Evolutionary conservation across 2,113 vertebrate genomes (phyloP).

Genomic region (Sylvilagus bachmani): DNA sequence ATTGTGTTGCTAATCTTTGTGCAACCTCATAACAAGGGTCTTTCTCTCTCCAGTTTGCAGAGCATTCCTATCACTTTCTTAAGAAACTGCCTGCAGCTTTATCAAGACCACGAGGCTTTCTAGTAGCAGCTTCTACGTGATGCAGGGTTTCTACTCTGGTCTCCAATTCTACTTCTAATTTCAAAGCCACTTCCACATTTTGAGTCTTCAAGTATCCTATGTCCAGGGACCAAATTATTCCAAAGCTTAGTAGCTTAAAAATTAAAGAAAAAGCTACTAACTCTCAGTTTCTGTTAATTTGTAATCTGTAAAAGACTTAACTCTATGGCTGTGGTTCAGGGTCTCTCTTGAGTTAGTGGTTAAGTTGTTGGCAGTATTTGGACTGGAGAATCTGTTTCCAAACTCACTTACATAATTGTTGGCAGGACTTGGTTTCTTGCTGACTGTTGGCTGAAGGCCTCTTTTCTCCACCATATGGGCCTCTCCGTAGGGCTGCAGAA

Average conservation of each 20-base stretch:
- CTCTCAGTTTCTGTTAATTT: background rate
- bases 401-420: background rate
- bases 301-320: background rate
- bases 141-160: background rate
- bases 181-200: background rate
- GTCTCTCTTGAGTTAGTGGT: background rate
- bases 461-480: background rate
- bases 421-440: background rate
- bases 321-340: background rate
- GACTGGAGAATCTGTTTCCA: background rate
- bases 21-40: background rate
- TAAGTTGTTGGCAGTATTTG: background rate
- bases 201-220: background rate
- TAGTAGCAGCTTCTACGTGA: background rate
- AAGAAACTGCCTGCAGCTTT: background rate
- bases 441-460: background rate
- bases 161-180: background rate
- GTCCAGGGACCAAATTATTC: background rate
- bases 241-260: background rate
- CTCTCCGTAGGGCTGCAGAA: background rate
- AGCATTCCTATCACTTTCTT: background rate
- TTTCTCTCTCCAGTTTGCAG: background rate
- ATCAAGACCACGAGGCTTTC: background rate
- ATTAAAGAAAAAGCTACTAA: background rate
- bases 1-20: background rate